Conservation (phyloP, 2,113 vertebrate genomes). For the Labrus mixtus region DNA sequence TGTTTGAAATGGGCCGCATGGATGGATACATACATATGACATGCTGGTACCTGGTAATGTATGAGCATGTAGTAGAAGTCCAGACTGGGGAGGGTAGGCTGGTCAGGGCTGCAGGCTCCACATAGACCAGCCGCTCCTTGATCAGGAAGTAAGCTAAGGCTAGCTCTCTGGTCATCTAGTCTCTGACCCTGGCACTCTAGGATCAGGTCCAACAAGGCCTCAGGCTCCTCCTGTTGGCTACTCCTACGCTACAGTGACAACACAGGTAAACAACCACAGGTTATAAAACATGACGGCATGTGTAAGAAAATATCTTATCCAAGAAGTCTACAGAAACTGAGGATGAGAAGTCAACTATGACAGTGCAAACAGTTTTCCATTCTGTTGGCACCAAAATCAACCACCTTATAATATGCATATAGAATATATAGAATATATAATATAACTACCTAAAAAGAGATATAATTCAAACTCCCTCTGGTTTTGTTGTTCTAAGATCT, state of each 20-base stretch:
- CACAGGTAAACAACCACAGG: neutral
- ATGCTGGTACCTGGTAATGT: conserved; percentile 56
- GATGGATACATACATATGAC: neutral
- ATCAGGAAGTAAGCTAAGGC: conserved; percentile 54
- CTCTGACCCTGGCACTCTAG: conserved; percentile 64
- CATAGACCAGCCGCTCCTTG: conserved; percentile 41
- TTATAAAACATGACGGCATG: neutral
- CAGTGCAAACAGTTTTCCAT: too few species aligned
- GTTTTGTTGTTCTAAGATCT: too few species aligned
- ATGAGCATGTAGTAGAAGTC: conserved; percentile 70
- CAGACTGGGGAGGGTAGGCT: conserved; percentile 8
- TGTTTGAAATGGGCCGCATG: too few species aligned
- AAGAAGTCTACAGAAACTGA: too few species aligned
- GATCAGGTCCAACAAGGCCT: conserved; percentile 65
- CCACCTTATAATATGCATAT: too few species aligned
- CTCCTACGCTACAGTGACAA: conserved; percentile 29
- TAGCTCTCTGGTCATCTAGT: conserved; percentile 69
- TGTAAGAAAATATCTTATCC: too few species aligned
- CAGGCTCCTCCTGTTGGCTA: conserved; percentile 55
- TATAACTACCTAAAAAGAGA: too few species aligned
- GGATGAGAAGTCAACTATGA: too few species aligned
- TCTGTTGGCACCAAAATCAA: too few species aligned
- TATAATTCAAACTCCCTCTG: too few species aligned
- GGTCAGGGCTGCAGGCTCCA: conserved; percentile 48
- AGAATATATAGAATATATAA: too few species aligned